phyloP scores from a whole-genome alignment of 2,113 vertebrate genomes.

The Dicaeum eximium region DNA sequence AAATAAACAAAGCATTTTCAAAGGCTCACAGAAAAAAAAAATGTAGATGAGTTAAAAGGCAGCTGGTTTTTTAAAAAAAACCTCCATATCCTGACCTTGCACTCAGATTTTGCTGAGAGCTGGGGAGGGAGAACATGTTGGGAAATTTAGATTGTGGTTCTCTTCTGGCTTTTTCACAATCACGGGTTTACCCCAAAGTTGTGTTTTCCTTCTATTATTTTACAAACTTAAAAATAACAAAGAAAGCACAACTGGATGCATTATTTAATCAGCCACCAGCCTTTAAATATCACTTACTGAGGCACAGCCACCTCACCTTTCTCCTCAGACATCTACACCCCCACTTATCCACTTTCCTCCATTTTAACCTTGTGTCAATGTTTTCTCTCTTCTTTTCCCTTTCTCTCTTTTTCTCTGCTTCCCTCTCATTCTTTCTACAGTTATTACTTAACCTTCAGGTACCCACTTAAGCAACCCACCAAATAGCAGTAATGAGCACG shows the following conservation, averaged over 20 bases:
- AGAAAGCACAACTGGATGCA: background rate
- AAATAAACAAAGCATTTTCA: slow-evolving; percentile 37
- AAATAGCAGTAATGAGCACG: slow-evolving; percentile 66
- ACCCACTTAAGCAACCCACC: slow-evolving; percentile 71
- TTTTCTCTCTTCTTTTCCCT: slow-evolving; percentile 48
- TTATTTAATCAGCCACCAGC: slow-evolving; percentile 34
- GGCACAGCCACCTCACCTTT: slow-evolving; percentile 53
- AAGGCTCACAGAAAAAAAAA: background rate
- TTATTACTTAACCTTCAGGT: slow-evolving; percentile 74
- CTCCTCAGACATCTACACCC: slow-evolving; percentile 47
- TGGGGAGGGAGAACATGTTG: background rate
- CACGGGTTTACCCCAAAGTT: background rate
- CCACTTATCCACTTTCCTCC: slow-evolving; percentile 62
- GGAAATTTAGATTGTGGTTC: background rate
- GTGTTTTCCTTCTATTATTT: background rate
- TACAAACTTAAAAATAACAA: background rate
- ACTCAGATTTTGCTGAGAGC: background rate
- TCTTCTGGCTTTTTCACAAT: background rate
- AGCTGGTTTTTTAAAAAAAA: background rate
- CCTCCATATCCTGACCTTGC: background rate
- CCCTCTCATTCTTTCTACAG: slow-evolving; percentile 45
- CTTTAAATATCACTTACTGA: slow-evolving; percentile 55
- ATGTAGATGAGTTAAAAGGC: background rate
- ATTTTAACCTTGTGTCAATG: slow-evolving; percentile 62
- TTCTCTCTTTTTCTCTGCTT: slow-evolving; percentile 9